Evolutionary conservation across 2,113 vertebrate genomes (phyloP).

Genomic region (Cephalopterus ornatus): DNA sequence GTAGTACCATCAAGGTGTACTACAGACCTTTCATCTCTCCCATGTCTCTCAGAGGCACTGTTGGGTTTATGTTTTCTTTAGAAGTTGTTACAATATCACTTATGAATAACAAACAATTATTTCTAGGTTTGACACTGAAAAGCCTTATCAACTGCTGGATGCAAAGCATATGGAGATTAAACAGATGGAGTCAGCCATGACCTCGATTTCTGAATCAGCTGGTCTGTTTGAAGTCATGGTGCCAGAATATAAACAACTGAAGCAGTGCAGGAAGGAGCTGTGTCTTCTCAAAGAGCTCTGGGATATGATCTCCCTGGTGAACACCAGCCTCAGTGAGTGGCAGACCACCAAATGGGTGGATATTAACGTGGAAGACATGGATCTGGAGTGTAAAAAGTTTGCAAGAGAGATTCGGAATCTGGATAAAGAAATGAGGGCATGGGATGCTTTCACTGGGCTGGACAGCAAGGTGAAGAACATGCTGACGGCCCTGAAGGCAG

Average conservation of each 20-base stretch:
- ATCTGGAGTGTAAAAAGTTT: constrained; percentile 87
- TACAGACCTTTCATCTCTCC: neutral
- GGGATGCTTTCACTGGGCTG: constrained; percentile 87
- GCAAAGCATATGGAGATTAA: constrained; percentile 80
- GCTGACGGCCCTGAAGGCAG: constrained; percentile 82
- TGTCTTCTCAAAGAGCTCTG: constrained; percentile 85
- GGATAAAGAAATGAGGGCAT: constrained; percentile 87
- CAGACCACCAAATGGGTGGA: constrained; percentile 84
- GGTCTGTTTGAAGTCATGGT: constrained; percentile 88
- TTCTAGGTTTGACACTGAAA: constrained; percentile 81
- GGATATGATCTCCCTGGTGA: constrained; percentile 83
- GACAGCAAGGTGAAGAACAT: constrained; percentile 86
- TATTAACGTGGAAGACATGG: constrained; percentile 90
- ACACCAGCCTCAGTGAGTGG: constrained; percentile 83
- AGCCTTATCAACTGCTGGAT: constrained; percentile 82
- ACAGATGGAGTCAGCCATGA: constrained; percentile 84
- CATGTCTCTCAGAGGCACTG: neutral
- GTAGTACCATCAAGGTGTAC: neutral
- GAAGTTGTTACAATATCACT: neutral
- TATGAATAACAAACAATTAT: neutral
- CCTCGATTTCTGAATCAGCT: constrained; percentile 82
- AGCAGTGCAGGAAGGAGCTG: constrained; percentile 84
- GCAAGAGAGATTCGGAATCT: constrained; percentile 81
- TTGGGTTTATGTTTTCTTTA: neutral
- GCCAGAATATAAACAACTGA: constrained; percentile 88